Evolutionary conservation across 92 coral and sea anemone species (phyloP).

Genomic region (Porites divaricata): DNA sequence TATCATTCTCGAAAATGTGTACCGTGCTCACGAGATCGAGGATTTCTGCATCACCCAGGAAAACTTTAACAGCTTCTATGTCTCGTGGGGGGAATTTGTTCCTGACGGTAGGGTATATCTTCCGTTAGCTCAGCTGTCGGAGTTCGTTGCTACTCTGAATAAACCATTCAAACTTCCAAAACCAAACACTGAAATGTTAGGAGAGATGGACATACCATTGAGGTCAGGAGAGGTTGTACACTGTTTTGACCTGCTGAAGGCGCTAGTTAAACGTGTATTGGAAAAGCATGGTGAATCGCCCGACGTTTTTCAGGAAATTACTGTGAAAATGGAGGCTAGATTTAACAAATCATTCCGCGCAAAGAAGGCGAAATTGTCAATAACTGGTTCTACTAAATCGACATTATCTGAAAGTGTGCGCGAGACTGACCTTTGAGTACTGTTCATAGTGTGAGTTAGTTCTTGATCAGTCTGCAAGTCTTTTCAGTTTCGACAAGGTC

Average conservation of each 20-base stretch:
- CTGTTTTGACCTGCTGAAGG: slow-evolving; percentile 93
- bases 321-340: slow-evolving; percentile 86
- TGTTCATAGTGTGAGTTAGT: not conserved
- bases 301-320: slow-evolving; percentile 81
- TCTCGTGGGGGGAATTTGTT: slow-evolving; percentile 80
- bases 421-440: slow-evolving; percentile 22
- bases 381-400: slow-evolving; percentile 39
- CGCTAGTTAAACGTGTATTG: slow-evolving; percentile 76
- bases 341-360: slow-evolving; percentile 72
- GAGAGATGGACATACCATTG: slow-evolving; percentile 77
- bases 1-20: slow-evolving; percentile 90
- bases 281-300: slow-evolving; percentile 92
- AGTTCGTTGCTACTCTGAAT: slow-evolving; percentile 80
- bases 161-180: slow-evolving; percentile 84
- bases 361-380: slow-evolving; percentile 13
- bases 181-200: slow-evolving; percentile 59
- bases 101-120: slow-evolving; percentile 89
- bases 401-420: slow-evolving; percentile 1
- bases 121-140: slow-evolving; percentile 77
- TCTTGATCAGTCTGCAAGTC: too few species aligned
- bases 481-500: too few species aligned
- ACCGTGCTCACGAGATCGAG: slow-evolving; percentile 87
- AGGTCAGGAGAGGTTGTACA: slow-evolving; percentile 90
- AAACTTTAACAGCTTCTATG: slow-evolving; percentile 87
- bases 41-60: slow-evolving; percentile 94